Base-by-base conservation (phyloP, 2,797 vertebrate species). In the Onychomys leucogaster region DNA sequence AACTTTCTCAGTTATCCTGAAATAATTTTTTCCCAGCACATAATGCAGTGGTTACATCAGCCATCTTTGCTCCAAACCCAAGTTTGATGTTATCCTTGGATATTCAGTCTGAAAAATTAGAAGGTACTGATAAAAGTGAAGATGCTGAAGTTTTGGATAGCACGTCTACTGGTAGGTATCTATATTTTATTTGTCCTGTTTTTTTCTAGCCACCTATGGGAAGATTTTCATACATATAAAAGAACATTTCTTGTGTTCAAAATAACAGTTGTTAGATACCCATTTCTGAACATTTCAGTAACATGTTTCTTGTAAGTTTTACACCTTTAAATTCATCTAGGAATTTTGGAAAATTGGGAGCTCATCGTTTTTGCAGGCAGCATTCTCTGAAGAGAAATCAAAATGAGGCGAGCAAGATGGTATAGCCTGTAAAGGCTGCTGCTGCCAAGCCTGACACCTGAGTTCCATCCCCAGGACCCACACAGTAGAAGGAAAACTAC, bases 21-120 rank as follows among this genome's bases (percentile, higher is more conserved):
- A 96, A 93, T 71, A 91, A 95, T 9, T 97, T 94, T 97, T 97
- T 93, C 91, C 96, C 80, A 99, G 99, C 99, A 4, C 99, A 99
- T 98, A 99, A 99, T 75, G 99, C 99, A 16, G 99, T 99, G 71
- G 99, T 99, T 98, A 99, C 99, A 17, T 99, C 99, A 2, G 99
- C 99, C 0, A 99, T 99, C 96, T 99, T 99, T 98, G 99, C 99
- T 75, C 99, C 99, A 16, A 99, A 99, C 95, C 99, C 99, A 37
- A 98, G 98, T 95, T 99, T 99, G 96, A 99, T 99, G 96, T 98
- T 99, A 63, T 99, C 99, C 27, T 98, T 98, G 95, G 99, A 99
- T 97, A 89, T 97, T 41, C 98, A 98, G 2, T 94, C 99, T 61
- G 99, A 99, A 96, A 99, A 99, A 98, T 98, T 99, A 49, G 99